Percentiles rank a stretch among this genome's conserved stretches.
These are phyloP conservation scores for Neolamprologus caudopunctatus DNA, from an alignment of 2,113 vertebrate genomes.

Conservation along the genomic window DNA sequence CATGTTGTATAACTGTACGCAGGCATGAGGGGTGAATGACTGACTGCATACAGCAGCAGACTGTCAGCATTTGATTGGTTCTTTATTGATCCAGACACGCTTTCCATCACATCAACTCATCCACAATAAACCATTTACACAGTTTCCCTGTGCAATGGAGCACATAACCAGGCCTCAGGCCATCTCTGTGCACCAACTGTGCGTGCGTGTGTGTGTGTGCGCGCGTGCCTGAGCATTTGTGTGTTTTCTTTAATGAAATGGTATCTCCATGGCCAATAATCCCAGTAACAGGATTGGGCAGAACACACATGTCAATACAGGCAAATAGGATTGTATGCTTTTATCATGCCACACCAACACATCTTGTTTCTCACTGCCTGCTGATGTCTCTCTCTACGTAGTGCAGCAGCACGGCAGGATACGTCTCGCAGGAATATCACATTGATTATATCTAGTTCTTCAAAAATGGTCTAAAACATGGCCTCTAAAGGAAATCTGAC, in stretches of 20 bases:
- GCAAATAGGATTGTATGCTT: constrained; percentile 74
- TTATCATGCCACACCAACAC: constrained; percentile 75
- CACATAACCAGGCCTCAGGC: constrained; percentile 71
- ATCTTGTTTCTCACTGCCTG: constrained; percentile 9
- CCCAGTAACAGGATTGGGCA: constrained; percentile 74
- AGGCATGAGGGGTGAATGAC: constrained; percentile 47
- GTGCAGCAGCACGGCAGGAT: constrained; percentile 48
- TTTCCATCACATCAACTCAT: constrained; percentile 80
- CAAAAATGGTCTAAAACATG: constrained; percentile 5
- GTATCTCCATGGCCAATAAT: constrained; percentile 76
- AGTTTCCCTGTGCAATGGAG: constrained; percentile 71
- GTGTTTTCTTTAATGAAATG: constrained; percentile 76
- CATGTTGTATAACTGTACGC: constrained; percentile 33
- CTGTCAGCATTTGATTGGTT: constrained; percentile 73
- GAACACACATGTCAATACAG: constrained; percentile 76
- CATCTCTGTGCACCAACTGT: constrained; percentile 49
- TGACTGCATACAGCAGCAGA: constrained; percentile 65
- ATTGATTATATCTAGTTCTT: background rate
- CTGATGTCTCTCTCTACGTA: background rate
- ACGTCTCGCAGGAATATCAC: background rate
- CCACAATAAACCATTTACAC: constrained; percentile 82
- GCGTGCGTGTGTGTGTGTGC: constrained; percentile 10
- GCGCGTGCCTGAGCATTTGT: constrained; percentile 2
- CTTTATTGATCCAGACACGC: constrained; percentile 77
- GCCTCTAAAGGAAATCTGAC: background rate